These are phyloP conservation scores for Campoplex nolae DNA, from an alignment of 2,888 invertebrate species.

Conservation along the genomic window DNA sequence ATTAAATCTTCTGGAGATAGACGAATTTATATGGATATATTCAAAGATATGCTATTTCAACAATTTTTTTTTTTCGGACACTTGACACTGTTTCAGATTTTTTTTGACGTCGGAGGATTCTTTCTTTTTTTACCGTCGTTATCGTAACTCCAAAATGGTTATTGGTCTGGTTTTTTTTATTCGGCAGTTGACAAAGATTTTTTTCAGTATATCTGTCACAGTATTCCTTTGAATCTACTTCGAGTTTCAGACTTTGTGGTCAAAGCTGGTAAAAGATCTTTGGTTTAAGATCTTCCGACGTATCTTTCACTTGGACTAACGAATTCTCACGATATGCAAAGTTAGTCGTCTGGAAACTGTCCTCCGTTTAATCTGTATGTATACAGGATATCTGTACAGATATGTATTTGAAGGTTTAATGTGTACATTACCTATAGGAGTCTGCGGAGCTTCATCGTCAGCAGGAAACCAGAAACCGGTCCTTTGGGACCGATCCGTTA, in stretches of 20 bases:
- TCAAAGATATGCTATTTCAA: slow-evolving; percentile 10
- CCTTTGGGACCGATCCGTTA: slow-evolving; percentile 76
- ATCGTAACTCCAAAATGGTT: neutral
- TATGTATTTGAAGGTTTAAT: slow-evolving; percentile 5
- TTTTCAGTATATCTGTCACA: neutral
- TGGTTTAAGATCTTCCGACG: neutral
- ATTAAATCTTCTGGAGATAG: slow-evolving; percentile 15
- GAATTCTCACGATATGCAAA: slow-evolving; percentile 50
- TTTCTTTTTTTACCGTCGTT: neutral
- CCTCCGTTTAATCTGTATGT: slow-evolving; percentile 20
- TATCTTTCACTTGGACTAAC: neutral
- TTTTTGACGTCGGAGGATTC: neutral
- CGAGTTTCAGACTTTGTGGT: neutral
- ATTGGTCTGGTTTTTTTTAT: neutral
- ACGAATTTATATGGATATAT: neutral
- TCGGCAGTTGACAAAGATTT: neutral
- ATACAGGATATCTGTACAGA: neutral
- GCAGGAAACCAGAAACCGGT: slow-evolving; percentile 75
- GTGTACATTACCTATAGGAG: slow-evolving; percentile 40
- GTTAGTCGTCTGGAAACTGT: slow-evolving; percentile 57
- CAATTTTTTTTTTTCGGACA: neutral
- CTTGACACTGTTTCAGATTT: neutral
- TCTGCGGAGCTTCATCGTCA: slow-evolving; percentile 55
- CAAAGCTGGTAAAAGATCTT: neutral
- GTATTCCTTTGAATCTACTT: neutral